These are phyloP conservation scores for Pristiophorus japonicus DNA, from an alignment of 2,113 vertebrate genomes.

Conservation along the genomic window DNA sequence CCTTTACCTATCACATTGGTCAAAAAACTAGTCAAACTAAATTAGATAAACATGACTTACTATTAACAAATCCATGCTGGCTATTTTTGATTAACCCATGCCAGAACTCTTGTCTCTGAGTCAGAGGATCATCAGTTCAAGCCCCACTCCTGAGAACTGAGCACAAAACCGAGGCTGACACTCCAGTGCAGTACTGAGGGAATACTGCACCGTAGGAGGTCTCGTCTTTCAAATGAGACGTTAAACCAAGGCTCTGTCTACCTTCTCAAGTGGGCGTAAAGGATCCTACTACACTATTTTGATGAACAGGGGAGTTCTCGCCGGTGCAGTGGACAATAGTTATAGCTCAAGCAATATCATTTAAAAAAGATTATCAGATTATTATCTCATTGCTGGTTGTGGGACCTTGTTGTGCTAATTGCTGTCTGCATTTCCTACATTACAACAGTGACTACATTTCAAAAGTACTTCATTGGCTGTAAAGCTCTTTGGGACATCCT, in stretches of 20 bases:
- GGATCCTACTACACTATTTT: neutral
- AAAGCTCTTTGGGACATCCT: neutral
- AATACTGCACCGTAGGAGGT: neutral
- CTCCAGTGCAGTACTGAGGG: no score
- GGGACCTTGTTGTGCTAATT: neutral
- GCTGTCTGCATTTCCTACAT: neutral
- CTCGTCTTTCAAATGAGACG: neutral
- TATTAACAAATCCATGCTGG: neutral
- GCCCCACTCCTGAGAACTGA: neutral
- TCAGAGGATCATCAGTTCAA: neutral
- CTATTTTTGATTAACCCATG: neutral
- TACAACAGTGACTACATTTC: no score
- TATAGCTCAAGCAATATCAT: neutral
- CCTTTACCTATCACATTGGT: neutral
- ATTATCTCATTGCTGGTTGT: neutral
- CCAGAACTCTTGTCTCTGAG: neutral
- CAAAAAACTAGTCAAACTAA: neutral
- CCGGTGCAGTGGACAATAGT: neutral
- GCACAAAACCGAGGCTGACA: neutral
- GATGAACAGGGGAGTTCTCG: neutral
- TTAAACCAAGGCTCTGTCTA: neutral
- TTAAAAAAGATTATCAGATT: neutral
- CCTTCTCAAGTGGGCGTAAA: neutral
- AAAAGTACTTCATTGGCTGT: neutral
- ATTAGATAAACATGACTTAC: neutral